These are phyloP conservation scores for Macropus fuliginosus DNA, from an alignment of 2,797 vertebrate species.

Conservation along the genomic window DNA sequence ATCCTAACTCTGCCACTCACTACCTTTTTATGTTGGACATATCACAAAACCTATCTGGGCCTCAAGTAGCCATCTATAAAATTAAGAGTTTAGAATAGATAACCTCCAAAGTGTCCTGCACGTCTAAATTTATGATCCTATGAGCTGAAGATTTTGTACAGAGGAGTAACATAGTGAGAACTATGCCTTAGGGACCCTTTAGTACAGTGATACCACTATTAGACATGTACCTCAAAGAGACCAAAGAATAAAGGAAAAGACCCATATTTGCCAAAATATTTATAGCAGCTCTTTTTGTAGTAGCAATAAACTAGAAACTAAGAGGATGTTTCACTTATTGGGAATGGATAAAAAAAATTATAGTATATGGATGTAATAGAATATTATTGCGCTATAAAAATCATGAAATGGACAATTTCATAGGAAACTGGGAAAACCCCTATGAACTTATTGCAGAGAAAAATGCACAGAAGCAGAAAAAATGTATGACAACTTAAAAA, in stretches of 20 bases:
- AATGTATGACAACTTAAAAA: background rate
- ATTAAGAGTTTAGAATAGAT: background rate
- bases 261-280: background rate
- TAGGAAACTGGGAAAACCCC: background rate
- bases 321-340: background rate
- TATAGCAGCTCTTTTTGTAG: background rate
- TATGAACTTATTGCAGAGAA: background rate
- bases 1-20: background rate
- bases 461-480: background rate
- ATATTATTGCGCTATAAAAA: background rate
- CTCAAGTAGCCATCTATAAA: background rate
- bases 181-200: conserved; percentile 6
- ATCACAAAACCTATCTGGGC: background rate
- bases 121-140: background rate
- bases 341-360: background rate
- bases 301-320: background rate
- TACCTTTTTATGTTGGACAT: background rate
- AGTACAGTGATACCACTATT: background rate
- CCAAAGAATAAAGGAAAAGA: background rate
- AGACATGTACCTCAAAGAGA: background rate
- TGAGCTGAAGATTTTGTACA: background rate
- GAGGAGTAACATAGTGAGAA: background rate
- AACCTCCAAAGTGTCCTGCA: background rate
- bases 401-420: background rate
- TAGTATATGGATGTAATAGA: background rate